These are phyloP conservation scores for Cylindroiulus punctatus DNA, from an alignment of 2,888 invertebrate genomes.

Conservation along the genomic window DNA sequence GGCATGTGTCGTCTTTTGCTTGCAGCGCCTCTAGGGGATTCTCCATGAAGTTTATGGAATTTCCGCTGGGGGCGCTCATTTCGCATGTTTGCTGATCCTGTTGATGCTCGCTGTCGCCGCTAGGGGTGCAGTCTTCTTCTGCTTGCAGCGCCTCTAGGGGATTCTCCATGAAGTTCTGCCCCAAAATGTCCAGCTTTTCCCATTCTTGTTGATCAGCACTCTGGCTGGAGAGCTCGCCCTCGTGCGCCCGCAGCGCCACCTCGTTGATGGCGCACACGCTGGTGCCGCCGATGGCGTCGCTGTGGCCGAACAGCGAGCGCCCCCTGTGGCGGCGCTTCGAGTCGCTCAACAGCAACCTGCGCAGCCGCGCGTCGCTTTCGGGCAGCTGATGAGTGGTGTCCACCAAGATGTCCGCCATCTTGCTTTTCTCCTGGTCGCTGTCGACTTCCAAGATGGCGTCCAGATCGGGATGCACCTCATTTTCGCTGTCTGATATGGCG, in stretches of 20 bases:
- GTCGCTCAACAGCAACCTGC: neutral
- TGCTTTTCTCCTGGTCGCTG: neutral
- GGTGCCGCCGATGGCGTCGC: slow-evolving; percentile 31
- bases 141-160: neutral
- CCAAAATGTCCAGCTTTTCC: too few relatives aligned
- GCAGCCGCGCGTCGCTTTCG: neutral
- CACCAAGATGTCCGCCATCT: neutral
- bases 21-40: neutral
- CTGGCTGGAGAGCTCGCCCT: neutral
- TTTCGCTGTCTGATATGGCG: too few relatives aligned
- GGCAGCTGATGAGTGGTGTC: too few relatives aligned
- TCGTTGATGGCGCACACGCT: slow-evolving; percentile 43
- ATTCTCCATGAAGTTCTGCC: too few relatives aligned
- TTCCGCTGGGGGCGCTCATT: neutral
- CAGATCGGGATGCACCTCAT: neutral
- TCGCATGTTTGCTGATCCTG: neutral
- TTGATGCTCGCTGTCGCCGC: neutral
- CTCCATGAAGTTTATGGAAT: neutral
- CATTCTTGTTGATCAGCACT: neutral
- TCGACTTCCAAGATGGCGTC: neutral
- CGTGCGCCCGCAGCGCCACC: slow-evolving; percentile 30
- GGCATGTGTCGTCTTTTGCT: neutral
- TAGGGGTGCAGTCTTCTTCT: neutral
- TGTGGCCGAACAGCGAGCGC: neutral
- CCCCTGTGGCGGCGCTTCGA: neutral